Base-by-base conservation (phyloP, 2,797 vertebrate species). In the Pseudomugil gertrudae region DNA sequence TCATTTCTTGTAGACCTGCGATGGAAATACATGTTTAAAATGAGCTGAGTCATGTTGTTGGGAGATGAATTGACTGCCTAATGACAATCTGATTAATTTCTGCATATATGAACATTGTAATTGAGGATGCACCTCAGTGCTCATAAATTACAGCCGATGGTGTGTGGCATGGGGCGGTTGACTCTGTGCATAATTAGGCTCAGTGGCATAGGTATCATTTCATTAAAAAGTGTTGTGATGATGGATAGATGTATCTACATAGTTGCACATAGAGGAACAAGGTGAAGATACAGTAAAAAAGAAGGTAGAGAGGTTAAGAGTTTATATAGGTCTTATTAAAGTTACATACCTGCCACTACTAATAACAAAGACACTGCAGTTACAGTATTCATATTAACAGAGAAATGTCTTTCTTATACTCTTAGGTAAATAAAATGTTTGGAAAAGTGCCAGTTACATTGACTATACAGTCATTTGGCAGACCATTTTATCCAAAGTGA, bases 131-230 rank as follows among this genome's bases (percentile, higher is more conserved):
- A 84, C 77, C 81, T 84, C 66, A 23, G 76, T 48, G 76, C 84
- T 90, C 83, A 91, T 92, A 81, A 87, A 91, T 93, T 87, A 91
- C 71, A 79, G 35, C 38, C 83, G 81, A 89, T 86, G 85, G 76
- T 75, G 81, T 78, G 73, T 85, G 84, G 81, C 80, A 80, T 56
- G 56, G 63, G 58, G 80, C 19, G 82, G 86, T 86, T 8, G 43
- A 65, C 68, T 84, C 63, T 26, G 64, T 60, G 80, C 84, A 87
- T 87, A 87, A 89, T 87, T 78, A 80, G 69, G 73, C 86, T 72
- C 74, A 23, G 75, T 68, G 66, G 78, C 74, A 85, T 68, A 86
- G 79, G 73, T 89, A 89, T 87, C 85, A 89, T 90, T 92, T 90
- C 85, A 92, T 92, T 40, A 86, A 88, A 86, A 88, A 84, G 75